These are phyloP conservation scores for Eupithecia subumbrata DNA, from an alignment of 2,888 invertebrate species.

Conservation along the genomic window DNA sequence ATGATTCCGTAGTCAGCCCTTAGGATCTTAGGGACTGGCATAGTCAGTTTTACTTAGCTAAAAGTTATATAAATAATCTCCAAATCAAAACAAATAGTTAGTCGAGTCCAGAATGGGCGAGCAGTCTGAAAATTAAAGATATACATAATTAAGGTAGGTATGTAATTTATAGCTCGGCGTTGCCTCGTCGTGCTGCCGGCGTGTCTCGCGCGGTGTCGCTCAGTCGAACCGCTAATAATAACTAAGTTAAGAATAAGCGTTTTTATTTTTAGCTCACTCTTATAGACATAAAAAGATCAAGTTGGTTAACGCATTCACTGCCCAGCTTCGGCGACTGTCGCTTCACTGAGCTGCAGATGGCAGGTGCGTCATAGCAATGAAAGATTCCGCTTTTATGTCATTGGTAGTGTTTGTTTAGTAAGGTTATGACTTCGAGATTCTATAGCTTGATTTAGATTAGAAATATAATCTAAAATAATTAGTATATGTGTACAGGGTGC, in stretches of 20 bases:
- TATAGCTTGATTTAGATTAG: not conserved
- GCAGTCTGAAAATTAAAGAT: not conserved
- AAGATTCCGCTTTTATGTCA: not conserved
- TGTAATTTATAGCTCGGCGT: not conserved
- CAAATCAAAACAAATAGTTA: not conserved
- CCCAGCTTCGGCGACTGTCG: not conserved
- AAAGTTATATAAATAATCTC: not conserved
- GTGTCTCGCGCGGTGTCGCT: too few species aligned
- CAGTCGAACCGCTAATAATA: not conserved
- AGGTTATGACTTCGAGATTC: constrained; percentile 2
- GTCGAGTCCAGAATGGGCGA: not conserved
- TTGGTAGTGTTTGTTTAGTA: not conserved
- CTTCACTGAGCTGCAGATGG: not conserved
- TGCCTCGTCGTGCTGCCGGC: too few species aligned
- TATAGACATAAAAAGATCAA: not conserved
- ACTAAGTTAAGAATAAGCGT: not conserved
- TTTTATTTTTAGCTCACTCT: not conserved
- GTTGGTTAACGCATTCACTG: not conserved
- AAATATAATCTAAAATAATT: not conserved
- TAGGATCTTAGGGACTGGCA: not conserved
- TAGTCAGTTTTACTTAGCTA: not conserved
- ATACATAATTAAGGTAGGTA: not conserved
- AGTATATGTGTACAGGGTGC: too few species aligned
- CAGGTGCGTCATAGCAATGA: not conserved
- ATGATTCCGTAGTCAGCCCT: not conserved